phyloP scores from a whole-genome alignment of 2,888 invertebrate species.

The Limnephilus marmoratus region DNA sequence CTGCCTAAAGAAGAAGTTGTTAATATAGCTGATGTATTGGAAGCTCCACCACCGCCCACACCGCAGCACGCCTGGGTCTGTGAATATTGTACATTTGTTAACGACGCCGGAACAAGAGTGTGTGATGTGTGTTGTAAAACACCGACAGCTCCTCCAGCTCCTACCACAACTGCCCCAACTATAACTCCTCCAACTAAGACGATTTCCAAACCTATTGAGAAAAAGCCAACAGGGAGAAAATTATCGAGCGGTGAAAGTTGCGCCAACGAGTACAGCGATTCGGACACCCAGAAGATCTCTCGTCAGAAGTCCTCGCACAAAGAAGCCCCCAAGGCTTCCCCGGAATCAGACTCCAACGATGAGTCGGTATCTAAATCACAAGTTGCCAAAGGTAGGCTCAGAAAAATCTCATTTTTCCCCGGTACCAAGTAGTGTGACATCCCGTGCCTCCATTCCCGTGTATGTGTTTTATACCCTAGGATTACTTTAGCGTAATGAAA shows the following conservation, averaged over 20 bases:
- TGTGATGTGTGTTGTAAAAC: slow-evolving; percentile 94
- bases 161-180: slow-evolving; percentile 64
- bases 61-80: slow-evolving; percentile 87
- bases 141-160: slow-evolving; percentile 74
- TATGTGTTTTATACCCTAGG: slow-evolving; percentile 47
- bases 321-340: slow-evolving; percentile 66
- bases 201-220: slow-evolving; percentile 51
- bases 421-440: slow-evolving; percentile 77
- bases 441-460: slow-evolving; percentile 54
- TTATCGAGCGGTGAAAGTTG: slow-evolving; percentile 67
- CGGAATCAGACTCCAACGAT: slow-evolving; percentile 66
- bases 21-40: slow-evolving; percentile 69
- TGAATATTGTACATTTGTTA: slow-evolving; percentile 93
- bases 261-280: slow-evolving; percentile 72
- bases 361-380: slow-evolving; percentile 65
- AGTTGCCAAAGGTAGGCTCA: slow-evolving; percentile 80
- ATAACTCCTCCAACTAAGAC: slow-evolving; percentile 30
- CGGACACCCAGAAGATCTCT: slow-evolving; percentile 67
- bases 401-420: slow-evolving; percentile 86
- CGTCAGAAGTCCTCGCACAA: slow-evolving; percentile 67
- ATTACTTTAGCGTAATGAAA: slow-evolving; percentile 18
- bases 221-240: slow-evolving; percentile 55
- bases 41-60: slow-evolving; percentile 75
- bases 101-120: slow-evolving; percentile 86
- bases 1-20: slow-evolving; percentile 65